Percentiles rank a stretch among this genome's conserved stretches.
These are phyloP conservation scores for Cryptops parisi DNA, from an alignment of 2,888 invertebrate species.

Conservation along the genomic window DNA sequence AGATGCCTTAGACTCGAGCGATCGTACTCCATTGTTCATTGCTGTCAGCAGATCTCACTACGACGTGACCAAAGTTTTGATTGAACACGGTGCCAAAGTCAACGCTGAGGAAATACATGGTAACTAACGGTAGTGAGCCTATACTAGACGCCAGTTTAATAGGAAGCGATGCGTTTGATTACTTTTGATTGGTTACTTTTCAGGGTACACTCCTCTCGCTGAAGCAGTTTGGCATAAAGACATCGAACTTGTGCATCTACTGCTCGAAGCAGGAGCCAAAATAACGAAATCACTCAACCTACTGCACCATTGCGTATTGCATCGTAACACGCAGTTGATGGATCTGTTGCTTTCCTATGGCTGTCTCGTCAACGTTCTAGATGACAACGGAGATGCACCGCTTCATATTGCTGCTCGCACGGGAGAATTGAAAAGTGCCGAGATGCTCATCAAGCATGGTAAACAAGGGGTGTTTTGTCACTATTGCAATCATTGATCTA, in stretches of 20 bases:
- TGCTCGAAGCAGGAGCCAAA: constrained; percentile 50
- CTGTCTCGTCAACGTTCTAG: constrained; percentile 45
- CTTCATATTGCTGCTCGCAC: constrained; percentile 44
- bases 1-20: constrained; percentile 45
- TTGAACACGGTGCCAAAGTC: constrained; percentile 29
- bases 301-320: constrained; percentile 49
- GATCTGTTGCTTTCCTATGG: constrained; percentile 42
- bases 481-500: too few relatives aligned
- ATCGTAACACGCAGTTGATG: constrained; percentile 45
- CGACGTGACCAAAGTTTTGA: constrained; percentile 32
- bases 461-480: constrained; percentile 22
- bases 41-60: constrained; percentile 34
- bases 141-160: not conserved
- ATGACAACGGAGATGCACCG: constrained; percentile 52
- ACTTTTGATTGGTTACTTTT: constrained; percentile 16
- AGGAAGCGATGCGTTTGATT: not conserved
- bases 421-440: constrained; percentile 38
- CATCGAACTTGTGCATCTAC: constrained; percentile 41
- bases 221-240: constrained; percentile 53
- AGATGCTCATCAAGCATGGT: constrained; percentile 43
- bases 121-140: constrained; percentile 25
- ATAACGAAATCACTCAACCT: constrained; percentile 53
- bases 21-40: constrained; percentile 37
- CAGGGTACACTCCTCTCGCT: constrained; percentile 52
- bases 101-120: constrained; percentile 49